A percentile compares a stretch with the other conserved stretches of the same genome.
phyloP scores from a whole-genome alignment of 2,113 vertebrate species.

The Pimephales promelas region DNA sequence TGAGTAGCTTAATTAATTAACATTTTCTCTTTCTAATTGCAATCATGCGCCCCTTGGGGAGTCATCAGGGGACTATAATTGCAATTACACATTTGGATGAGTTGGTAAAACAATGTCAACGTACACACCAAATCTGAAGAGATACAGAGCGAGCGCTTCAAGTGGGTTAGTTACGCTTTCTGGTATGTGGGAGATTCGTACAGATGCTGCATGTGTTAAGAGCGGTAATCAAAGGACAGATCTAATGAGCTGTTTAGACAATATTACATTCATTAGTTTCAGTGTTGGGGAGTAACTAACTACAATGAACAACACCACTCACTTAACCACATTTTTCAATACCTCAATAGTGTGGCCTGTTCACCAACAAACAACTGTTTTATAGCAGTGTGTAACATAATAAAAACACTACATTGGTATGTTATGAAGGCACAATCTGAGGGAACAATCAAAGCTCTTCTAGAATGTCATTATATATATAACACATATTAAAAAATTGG shows the following conservation, averaged over 20 bases:
- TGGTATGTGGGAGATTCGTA: not conserved
- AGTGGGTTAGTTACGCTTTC: conserved; percentile 77
- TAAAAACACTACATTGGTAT: too few species aligned
- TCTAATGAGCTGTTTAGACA: conserved; percentile 11
- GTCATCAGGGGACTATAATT: conserved; percentile 91
- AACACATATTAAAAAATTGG: not conserved
- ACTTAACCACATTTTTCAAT: not conserved
- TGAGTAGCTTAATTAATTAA: conserved; percentile 99
- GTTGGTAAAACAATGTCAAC: conserved; percentile 87
- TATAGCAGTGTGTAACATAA: not conserved
- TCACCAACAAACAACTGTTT: not conserved
- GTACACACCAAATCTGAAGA: conserved; percentile 86
- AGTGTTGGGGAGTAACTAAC: not conserved
- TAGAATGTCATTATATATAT: not conserved
- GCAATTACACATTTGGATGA: conserved; percentile 96
- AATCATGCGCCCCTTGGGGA: conserved; percentile 92
- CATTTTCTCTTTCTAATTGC: conserved; percentile 99
- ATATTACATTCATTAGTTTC: conserved; percentile 15
- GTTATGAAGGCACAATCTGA: too few species aligned
- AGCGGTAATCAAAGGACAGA: not conserved
- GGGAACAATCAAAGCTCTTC: too few species aligned
- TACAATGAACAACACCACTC: not conserved
- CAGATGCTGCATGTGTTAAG: conserved; percentile 16
- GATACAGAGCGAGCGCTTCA: conserved; percentile 66
- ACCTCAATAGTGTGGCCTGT: not conserved